Percentiles rank a stretch among this genome's conserved stretches.
Conservation (phyloP, 2,888 invertebrate genomes). For the Dolomedes plantarius region DNA sequence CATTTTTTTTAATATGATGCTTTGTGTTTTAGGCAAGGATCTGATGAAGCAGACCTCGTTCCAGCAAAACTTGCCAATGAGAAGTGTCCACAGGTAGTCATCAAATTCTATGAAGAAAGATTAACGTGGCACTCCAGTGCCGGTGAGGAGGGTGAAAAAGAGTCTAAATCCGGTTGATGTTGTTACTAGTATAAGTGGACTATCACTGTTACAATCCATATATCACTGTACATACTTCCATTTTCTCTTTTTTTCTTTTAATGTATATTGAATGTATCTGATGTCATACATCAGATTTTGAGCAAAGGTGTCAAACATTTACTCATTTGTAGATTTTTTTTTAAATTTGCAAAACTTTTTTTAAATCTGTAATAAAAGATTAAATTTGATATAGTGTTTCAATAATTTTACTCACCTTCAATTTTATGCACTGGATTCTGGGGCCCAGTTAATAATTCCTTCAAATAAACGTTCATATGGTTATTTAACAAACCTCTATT, state of each 20-base stretch:
- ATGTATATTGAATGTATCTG: background rate
- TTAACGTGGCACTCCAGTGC: conserved; percentile 76
- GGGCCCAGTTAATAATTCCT: no score
- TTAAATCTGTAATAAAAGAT: no score
- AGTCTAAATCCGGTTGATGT: background rate
- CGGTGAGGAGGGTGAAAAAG: conserved; percentile 11
- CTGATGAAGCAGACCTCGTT: conserved; percentile 78
- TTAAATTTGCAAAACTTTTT: no score
- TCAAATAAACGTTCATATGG: no score
- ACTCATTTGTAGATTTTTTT: no score
- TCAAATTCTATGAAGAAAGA: conserved; percentile 78
- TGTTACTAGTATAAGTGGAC: background rate
- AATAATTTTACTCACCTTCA: no score
- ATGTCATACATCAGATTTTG: no score
- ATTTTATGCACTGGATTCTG: no score
- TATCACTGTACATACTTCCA: conserved; percentile 3
- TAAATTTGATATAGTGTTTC: no score
- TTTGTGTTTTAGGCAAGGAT: conserved; percentile 75
- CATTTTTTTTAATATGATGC: background rate
- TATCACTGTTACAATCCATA: background rate
- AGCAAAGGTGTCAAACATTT: no score
- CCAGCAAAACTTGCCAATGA: conserved; percentile 78
- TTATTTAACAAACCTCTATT: no score
- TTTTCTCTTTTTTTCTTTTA: background rate
- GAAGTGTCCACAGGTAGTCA: conserved; percentile 78